Percentiles rank a stretch among this genome's conserved stretches.
phyloP scores from a whole-genome alignment of 2,797 vertebrate genomes.

The Bradypodion ventrale region DNA sequence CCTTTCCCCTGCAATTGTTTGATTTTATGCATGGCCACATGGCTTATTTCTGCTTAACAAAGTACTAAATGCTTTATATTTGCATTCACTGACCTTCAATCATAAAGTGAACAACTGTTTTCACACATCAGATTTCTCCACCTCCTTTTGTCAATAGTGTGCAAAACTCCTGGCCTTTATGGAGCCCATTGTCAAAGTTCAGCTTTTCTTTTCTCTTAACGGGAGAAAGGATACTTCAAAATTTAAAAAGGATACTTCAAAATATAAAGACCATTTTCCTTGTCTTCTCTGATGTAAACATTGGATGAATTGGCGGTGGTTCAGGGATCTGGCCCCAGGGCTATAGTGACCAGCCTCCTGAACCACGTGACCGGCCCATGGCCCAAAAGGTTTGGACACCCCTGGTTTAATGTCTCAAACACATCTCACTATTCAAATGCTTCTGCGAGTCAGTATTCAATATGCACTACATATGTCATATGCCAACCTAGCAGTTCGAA shows the following conservation, averaged over 20 bases:
- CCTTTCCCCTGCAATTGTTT: no score
- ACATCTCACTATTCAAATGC: not conserved
- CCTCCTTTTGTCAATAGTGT: constrained; percentile 13
- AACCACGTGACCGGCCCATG: no score
- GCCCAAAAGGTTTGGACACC: no score
- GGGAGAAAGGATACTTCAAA: not conserved
- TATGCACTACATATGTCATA: no score
- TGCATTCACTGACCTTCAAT: not conserved
- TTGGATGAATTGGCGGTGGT: no score
- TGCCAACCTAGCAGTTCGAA: no score
- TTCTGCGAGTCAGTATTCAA: not conserved
- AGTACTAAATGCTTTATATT: constrained; percentile 21
- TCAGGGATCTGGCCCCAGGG: no score
- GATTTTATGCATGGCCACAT: no score
- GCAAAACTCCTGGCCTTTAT: not conserved
- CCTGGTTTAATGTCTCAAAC: not conserved
- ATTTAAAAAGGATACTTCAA: not conserved
- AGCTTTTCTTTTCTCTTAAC: not conserved
- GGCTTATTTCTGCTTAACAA: no score
- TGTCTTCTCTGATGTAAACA: not conserved
- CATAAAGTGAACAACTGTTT: constrained; percentile 8
- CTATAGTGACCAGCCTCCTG: no score
- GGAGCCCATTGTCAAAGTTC: not conserved
- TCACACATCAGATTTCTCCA: not conserved
- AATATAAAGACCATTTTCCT: not conserved